phyloP scores from a whole-genome alignment of 2,113 vertebrate species.

The Gymnogyps californianus region DNA sequence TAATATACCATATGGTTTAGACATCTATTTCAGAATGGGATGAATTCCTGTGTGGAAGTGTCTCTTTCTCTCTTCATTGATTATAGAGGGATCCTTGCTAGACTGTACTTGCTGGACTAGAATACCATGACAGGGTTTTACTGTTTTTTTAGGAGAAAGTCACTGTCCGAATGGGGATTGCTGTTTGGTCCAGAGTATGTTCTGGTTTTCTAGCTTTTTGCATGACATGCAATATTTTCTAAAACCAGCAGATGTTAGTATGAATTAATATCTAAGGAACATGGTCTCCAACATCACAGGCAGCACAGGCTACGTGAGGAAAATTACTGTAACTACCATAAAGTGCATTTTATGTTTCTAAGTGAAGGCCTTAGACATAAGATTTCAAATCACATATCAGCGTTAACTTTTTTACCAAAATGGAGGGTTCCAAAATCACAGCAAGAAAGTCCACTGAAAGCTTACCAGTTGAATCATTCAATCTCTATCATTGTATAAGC shows the following conservation, averaged over 20 bases:
- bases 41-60: background rate
- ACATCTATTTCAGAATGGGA: background rate
- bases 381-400: background rate
- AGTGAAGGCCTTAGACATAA: background rate
- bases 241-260: background rate
- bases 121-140: accelerated
- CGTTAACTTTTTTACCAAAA: background rate
- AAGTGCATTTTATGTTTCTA: background rate
- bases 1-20: background rate
- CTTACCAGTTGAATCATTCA: background rate
- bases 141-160: background rate
- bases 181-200: background rate
- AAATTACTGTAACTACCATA: background rate
- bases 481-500: background rate
- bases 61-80: background rate
- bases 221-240: background rate
- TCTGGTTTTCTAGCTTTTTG: background rate
- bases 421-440: background rate
- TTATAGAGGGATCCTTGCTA: background rate
- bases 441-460: background rate
- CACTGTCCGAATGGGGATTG: background rate
- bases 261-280: background rate
- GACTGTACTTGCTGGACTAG: background rate
- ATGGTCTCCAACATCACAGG: background rate
- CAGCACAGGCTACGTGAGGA: background rate